Evolutionary conservation across 2,888 invertebrate genomes (phyloP).

Genomic region (Synanthedon formicaeformis): DNA sequence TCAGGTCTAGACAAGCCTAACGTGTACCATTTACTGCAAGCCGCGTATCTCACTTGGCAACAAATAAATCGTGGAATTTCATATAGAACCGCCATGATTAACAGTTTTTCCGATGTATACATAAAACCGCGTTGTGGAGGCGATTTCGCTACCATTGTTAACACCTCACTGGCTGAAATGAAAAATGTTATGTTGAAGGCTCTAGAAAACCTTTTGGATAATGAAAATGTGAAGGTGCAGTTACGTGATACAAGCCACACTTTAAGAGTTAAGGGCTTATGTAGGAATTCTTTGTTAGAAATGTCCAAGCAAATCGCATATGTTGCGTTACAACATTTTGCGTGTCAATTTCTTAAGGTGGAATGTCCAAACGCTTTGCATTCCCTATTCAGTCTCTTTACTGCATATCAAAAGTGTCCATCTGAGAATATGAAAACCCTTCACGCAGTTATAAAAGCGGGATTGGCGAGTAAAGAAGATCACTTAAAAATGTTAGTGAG

Average conservation of each 20-base stretch:
- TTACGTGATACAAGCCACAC: conserved; percentile 28
- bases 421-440: conserved; percentile 17
- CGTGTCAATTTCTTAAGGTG: too few species aligned
- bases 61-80: conserved; percentile 73
- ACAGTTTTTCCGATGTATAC: conserved; percentile 76
- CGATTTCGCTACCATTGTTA: conserved; percentile 40
- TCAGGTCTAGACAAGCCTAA: conserved; percentile 73
- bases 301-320: conserved; percentile 68
- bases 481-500: conserved; percentile 3
- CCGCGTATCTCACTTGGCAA: conserved; percentile 74
- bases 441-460: conserved; percentile 21
- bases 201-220: conserved; percentile 24
- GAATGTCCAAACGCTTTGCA: conserved; percentile 8
- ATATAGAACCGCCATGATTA: conserved; percentile 63
- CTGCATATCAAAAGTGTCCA: conserved; percentile 39
- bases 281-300: conserved; percentile 59
- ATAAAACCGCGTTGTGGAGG: conserved; percentile 64
- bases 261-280: conserved; percentile 53
- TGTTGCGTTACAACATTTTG: conserved; percentile 29
- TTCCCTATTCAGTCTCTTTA: conserved; percentile 26
- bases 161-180: conserved; percentile 55
- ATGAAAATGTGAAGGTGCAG: conserved; percentile 1
- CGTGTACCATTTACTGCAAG: conserved; percentile 74
- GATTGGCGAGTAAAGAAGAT: conserved; percentile 9
- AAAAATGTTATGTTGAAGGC: conserved; percentile 56